Evolutionary conservation across 2,797 vertebrate genomes (phyloP), one percentile per base, ranked within the genome.

Genomic region (Cyprinodon diabolis): DNA sequence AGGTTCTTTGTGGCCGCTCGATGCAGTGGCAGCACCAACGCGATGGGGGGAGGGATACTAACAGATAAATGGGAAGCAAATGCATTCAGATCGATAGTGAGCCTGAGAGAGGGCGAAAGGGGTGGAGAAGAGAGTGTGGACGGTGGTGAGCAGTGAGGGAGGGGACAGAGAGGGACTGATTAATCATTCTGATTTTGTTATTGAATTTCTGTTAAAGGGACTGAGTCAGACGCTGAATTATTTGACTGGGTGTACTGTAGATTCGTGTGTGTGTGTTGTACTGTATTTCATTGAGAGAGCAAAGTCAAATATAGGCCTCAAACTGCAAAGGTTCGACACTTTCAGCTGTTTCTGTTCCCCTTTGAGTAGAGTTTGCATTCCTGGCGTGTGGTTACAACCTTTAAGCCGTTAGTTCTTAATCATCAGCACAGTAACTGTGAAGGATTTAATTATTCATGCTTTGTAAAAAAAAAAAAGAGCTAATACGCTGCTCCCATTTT

Each of bases 131-230:
- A 75, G 81, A 87, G 88, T 88, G 83, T 89, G 84, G 78, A 84
- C 81, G 83, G 81, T 88, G 89, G 89, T 76, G 91, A 84, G 90
- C 70, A 76, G 72, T 37, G 83, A 84, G 90, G 87, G 84, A 86
- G 89, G 87, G 87, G 83, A 82, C 78, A 89, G 47, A 57, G 76
- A 86, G 88, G 83, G 91, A 86, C 93, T 92, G 91, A 95, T 95
- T 95, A 94, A 95, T 95, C 94, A 94, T 94, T 94, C 91, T 93
- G 93, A 88, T 91, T 93, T 93, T 92, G 89, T 92, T 93, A 95
- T 94, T 94, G 95, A 95, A 91, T 95, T 94, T 95, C 91, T 94
- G 94, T 94, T 94, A 92, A 90, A 93, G 91, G 86, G 85, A 89
- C 89, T 92, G 93, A 93, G 89, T 93, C 93, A 92, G 87, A 94